Evolutionary conservation across 2,113 vertebrate genomes (phyloP).

Genomic region (Burhinus oedicnemus): DNA sequence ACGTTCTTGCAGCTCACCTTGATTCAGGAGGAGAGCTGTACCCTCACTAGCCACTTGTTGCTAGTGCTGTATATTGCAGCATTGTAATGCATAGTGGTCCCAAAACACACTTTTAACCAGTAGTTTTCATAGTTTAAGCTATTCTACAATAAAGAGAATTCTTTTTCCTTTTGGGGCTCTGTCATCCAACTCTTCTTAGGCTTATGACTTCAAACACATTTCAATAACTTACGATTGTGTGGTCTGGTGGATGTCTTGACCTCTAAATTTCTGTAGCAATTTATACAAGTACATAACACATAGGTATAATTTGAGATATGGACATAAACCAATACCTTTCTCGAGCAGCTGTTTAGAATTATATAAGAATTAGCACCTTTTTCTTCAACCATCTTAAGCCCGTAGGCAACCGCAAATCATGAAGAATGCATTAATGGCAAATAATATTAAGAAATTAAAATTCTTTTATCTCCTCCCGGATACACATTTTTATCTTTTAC

Average conservation of each 20-base stretch:
- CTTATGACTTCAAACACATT: not conserved
- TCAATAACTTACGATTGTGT: not conserved
- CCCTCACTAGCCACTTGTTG: not conserved
- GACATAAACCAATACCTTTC: not conserved
- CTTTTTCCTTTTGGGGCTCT: not conserved
- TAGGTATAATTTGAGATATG: accelerated
- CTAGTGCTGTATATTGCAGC: not conserved
- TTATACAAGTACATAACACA: not conserved
- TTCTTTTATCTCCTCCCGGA: not conserved
- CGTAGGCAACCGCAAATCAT: not conserved
- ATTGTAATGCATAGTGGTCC: accelerated
- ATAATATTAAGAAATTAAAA: not conserved
- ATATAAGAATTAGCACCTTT: not conserved
- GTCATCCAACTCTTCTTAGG: not conserved
- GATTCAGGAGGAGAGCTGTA: not conserved
- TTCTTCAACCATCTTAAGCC: not conserved
- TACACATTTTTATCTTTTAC: not conserved
- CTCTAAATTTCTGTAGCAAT: not conserved
- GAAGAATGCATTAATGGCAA: not conserved
- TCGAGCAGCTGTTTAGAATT: not conserved
- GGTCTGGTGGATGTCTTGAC: not conserved
- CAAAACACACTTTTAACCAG: not conserved
- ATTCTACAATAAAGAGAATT: not conserved
- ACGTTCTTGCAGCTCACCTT: not conserved
- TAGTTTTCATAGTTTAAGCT: not conserved